phyloP scores from a whole-genome alignment of 2,113 vertebrate genomes.

The Oryzias javanicus region DNA sequence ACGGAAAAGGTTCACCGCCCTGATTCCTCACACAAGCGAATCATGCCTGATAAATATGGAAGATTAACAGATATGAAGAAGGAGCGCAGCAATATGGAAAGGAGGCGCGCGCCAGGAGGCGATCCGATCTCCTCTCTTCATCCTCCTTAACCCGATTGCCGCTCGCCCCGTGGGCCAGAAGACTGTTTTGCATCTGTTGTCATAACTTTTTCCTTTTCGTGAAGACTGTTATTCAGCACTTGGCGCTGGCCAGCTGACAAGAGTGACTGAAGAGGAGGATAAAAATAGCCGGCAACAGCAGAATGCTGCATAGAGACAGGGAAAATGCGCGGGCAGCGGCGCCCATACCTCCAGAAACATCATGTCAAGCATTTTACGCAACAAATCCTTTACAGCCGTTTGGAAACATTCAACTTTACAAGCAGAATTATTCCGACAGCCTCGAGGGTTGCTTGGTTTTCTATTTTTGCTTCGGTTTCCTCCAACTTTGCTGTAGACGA shows the following conservation, averaged over 20 bases:
- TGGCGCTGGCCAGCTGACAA: conserved; percentile 52
- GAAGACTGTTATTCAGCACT: conserved; percentile 24
- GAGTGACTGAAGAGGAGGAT: conserved; percentile 60
- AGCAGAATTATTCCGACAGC: too few relatives aligned
- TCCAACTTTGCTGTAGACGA: too few relatives aligned
- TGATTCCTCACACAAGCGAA: conserved; percentile 58
- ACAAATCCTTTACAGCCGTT: too few relatives aligned
- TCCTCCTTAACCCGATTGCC: conserved; percentile 31
- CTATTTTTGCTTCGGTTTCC: too few relatives aligned
- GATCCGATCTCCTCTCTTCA: conserved; percentile 48
- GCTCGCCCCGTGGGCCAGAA: conserved; percentile 26
- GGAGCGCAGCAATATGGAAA: conserved; percentile 35
- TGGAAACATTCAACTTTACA: too few relatives aligned
- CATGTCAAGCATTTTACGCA: too few relatives aligned
- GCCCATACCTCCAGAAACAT: too few relatives aligned
- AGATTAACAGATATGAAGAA: conserved; percentile 49
- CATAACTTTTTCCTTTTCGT: conserved; percentile 13
- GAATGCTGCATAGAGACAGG: conserved; percentile 43
- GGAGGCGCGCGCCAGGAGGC: conserved; percentile 36
- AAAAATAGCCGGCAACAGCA: conserved; percentile 60
- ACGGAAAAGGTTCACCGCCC: conserved; percentile 55
- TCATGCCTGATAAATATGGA: conserved; percentile 60
- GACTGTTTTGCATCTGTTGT: conserved; percentile 6
- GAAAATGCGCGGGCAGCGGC: conserved; percentile 35
- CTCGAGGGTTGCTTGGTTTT: too few relatives aligned